These are phyloP conservation scores for Sebastes steindachneri DNA, from an alignment of 2,797 vertebrate species.

Conservation along the genomic window DNA sequence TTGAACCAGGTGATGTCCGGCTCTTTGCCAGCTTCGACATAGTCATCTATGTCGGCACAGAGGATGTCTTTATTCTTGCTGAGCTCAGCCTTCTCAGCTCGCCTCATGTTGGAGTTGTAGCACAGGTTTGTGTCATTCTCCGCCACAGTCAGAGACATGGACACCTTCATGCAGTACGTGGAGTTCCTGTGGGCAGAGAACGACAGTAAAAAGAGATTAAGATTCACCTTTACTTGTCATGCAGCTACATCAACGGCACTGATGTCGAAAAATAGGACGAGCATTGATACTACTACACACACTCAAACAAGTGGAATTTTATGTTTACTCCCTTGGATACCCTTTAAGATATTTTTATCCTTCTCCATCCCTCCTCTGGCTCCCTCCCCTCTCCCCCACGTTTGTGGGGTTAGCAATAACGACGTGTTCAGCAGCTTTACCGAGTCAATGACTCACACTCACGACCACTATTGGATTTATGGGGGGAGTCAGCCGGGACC, in stretches of 20 bases:
- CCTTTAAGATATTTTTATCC: constrained; percentile 22
- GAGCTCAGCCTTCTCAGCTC: constrained; percentile 95
- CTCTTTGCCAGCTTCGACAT: constrained; percentile 90
- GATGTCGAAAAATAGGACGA: neutral
- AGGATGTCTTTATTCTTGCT: constrained; percentile 97
- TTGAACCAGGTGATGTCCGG: constrained; percentile 96
- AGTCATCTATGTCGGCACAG: constrained; percentile 96
- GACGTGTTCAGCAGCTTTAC: constrained; percentile 72
- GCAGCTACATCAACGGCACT: neutral
- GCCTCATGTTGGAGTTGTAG: constrained; percentile 98
- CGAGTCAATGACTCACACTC: constrained; percentile 69
- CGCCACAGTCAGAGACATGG: constrained; percentile 96
- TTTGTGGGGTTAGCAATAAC: constrained; percentile 64
- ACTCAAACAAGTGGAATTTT: neutral
- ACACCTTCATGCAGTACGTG: constrained; percentile 99
- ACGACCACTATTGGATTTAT: constrained; percentile 64
- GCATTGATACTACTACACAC: neutral
- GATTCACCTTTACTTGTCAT: neutral
- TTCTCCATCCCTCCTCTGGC: neutral
- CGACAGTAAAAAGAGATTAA: neutral
- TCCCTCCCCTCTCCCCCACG: neutral
- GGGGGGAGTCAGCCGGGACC: constrained; percentile 39
- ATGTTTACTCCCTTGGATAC: constrained; percentile 3
- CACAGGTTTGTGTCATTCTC: constrained; percentile 97
- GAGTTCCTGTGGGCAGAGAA: constrained; percentile 89